Conservation (phyloP, 2,113 vertebrate species). For the Microtus richardsoni region DNA sequence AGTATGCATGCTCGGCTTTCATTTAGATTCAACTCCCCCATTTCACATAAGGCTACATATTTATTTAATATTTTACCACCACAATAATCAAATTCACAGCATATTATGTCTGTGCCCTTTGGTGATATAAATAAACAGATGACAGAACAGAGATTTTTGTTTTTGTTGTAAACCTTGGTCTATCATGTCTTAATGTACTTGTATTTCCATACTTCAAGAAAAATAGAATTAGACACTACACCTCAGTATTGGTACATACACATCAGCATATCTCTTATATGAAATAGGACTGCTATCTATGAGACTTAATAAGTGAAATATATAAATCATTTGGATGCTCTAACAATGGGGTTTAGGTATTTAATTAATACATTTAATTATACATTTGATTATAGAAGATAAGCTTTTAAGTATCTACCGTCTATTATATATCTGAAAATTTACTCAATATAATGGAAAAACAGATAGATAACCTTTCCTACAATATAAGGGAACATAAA, state of each 20-base stretch:
- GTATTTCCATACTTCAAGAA: neutral
- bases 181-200: neutral
- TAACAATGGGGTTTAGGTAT: neutral
- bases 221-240: neutral
- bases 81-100: constrained; percentile 71
- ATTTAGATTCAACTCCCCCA: constrained; percentile 79
- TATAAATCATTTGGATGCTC: constrained; percentile 2
- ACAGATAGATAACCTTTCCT: neutral
- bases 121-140: constrained; percentile 60
- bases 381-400: neutral
- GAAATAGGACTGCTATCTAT: neutral
- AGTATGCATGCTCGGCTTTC: constrained; percentile 84
- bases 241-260: neutral
- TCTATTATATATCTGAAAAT: neutral
- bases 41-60: constrained; percentile 79
- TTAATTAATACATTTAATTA: constrained; percentile 45
- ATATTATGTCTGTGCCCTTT: constrained; percentile 66
- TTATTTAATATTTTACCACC: constrained; percentile 82
- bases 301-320: neutral
- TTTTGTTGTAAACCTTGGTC: constrained; percentile 67
- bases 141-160: constrained; percentile 48
- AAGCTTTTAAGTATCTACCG: neutral
- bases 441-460: neutral
- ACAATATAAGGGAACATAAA: neutral
- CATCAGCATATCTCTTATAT: neutral